Conservation (phyloP, 2,113 vertebrate genomes). For the Oceanites oceanicus region DNA sequence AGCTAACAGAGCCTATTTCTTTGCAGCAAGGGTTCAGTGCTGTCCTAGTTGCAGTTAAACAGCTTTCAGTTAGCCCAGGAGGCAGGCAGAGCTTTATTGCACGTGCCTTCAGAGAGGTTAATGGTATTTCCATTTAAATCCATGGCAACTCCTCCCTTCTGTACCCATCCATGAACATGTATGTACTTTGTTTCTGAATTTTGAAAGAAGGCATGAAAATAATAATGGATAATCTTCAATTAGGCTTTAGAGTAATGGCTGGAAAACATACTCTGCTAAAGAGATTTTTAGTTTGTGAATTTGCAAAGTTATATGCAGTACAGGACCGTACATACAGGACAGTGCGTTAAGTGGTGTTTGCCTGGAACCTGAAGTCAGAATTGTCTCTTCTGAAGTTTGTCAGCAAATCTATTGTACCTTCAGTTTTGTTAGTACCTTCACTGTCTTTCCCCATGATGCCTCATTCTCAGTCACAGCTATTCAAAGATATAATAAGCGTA, state of each 20-base stretch:
- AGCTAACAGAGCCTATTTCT: background rate
- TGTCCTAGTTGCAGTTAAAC: background rate
- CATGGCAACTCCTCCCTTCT: background rate
- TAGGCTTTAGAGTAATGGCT: background rate
- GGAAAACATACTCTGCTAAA: background rate
- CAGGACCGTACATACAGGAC: background rate
- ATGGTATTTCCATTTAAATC: background rate
- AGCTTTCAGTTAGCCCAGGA: background rate
- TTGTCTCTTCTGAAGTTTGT: background rate
- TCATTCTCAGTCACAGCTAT: background rate
- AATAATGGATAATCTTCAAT: background rate
- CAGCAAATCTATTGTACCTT: background rate
- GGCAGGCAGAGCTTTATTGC: background rate
- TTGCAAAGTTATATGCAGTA: background rate
- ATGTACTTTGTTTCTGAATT: background rate
- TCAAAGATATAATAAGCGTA: background rate
- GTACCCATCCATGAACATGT: background rate
- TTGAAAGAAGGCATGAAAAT: background rate
- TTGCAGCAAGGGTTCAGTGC: background rate
- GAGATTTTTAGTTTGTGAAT: background rate
- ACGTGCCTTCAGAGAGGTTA: background rate
- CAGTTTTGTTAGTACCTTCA: background rate
- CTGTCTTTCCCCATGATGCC: background rate
- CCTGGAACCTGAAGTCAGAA: background rate
- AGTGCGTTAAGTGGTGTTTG: background rate